Conservation (phyloP, 2,888 invertebrate genomes). For the Eledona agricola region DNA sequence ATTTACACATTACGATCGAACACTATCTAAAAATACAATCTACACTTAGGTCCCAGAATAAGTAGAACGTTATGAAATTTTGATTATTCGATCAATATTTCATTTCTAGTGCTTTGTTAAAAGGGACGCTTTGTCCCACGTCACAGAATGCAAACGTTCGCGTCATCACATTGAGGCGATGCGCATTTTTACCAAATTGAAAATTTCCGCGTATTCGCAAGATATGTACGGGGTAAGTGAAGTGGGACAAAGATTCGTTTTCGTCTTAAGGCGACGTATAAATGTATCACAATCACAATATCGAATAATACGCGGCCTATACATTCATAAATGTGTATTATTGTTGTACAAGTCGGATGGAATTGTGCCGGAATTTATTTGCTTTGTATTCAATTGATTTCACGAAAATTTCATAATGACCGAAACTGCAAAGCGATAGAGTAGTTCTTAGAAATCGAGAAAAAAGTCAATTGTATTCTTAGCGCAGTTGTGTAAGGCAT, state of each 20-base stretch:
- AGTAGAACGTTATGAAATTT: conserved; percentile 41
- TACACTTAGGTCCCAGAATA: conserved; percentile 46
- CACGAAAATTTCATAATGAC: too few species aligned
- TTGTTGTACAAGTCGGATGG: conserved; percentile 58
- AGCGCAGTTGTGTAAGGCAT: too few species aligned
- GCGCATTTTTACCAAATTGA: background rate
- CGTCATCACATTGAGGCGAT: background rate
- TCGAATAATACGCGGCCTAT: conserved; percentile 20
- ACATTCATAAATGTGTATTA: conserved; percentile 37
- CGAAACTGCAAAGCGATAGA: too few species aligned
- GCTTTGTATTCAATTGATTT: too few species aligned
- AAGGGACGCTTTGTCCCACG: conserved; percentile 21
- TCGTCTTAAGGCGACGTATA: conserved; percentile 41
- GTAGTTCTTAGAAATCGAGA: too few species aligned
- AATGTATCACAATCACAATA: conserved; percentile 46
- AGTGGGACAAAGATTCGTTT: conserved; percentile 15
- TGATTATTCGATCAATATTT: conserved; percentile 40
- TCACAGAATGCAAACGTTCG: conserved; percentile 2
- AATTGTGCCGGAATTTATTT: conserved; percentile 46
- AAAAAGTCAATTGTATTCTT: too few species aligned
- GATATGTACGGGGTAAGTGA: conserved; percentile 1
- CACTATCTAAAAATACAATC: conserved; percentile 40
- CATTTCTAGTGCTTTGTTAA: conserved; percentile 35
- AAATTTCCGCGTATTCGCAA: conserved; percentile 3
- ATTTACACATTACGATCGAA: conserved; percentile 30